Evolutionary conservation across 2,797 vertebrate species (phyloP), one percentile per base, ranked within the genome.

Genomic region (Onychomys torridus): DNA sequence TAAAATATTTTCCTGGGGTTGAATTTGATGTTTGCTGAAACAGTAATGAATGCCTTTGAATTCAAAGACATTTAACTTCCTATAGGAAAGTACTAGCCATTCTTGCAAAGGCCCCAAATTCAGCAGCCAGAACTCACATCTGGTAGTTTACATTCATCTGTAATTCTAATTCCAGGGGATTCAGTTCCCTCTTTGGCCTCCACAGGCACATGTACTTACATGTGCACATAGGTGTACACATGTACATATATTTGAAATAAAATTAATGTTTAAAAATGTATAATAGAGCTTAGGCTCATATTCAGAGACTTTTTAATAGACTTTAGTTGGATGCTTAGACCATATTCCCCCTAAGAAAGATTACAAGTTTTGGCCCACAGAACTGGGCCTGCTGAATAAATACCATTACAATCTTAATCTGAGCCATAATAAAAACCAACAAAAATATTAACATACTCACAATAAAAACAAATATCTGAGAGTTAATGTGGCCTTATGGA

Each of bases 1-100:
- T 98, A 96, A 97, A 96, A 97, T 98, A 97, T 97, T 98, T 97
- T 97, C 83, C 96, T 63, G 63, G 61, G 63, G 61, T 96, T 93
- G 73, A 81, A 88, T 97, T 98, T 97, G 43, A 93, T 97, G 77
- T 78, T 96, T 94, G 25, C 9, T 19, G 65, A 59, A 93, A 57
- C 95, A 85, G 95, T 34, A 97, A 11, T 57, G 76, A 92, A 78
- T 89, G 75, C 46, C 90, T 94, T 90, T 78, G 89, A 63, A 96
- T 40, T 97, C 69, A 0, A 96, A 96, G 65, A 61, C 65, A 88
- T 85, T 97, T 96, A 90, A 12, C 21, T 37, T 55, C 34, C 9
- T 59, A 16, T 8, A 37, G n/a, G 52, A 82, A 37, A 82, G 21
- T 6, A 82, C 55, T 6, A 27, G 12, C 13, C 27, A 12, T 55